A percentile compares a stretch with the other conserved stretches of the same genome.
phyloP scores from a whole-genome alignment of 2,797 vertebrate genomes.

The Melanotaenia maccullochi region DNA sequence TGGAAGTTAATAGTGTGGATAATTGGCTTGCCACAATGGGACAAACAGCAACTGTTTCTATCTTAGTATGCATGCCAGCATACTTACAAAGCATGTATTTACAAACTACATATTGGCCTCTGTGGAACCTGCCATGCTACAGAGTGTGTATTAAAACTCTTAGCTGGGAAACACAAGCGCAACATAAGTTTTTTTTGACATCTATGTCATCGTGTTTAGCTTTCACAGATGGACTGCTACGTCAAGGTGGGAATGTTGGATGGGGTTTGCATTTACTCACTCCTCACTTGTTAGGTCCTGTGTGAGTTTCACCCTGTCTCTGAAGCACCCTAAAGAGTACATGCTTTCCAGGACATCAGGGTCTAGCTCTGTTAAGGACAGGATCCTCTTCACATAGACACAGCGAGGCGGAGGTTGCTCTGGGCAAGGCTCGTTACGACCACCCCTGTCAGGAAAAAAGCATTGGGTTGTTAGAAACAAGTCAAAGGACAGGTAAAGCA shows the following conservation, averaged over 20 bases:
- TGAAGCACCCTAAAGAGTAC: conserved; percentile 93
- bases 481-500: too few relatives aligned
- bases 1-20: too few relatives aligned
- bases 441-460: conserved; percentile 78
- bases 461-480: not conserved
- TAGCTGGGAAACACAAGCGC: not conserved
- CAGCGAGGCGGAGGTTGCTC: conserved; percentile 89
- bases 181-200: not conserved
- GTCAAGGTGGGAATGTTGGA: conserved; percentile 21
- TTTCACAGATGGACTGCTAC: not conserved
- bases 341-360: conserved; percentile 94
- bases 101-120: not conserved
- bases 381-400: conserved; percentile 88
- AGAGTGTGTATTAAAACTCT: not conserved
- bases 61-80: too few relatives aligned
- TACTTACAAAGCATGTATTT: not conserved
- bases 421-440: conserved; percentile 90
- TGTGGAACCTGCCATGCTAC: not conserved
- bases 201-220: too few relatives aligned
- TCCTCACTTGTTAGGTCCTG: conserved; percentile 91
- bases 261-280: conserved; percentile 80
- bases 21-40: too few relatives aligned
- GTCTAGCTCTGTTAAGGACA: conserved; percentile 90
- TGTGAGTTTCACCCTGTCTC: conserved; percentile 89
- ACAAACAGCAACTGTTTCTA: too few relatives aligned